Conservation (phyloP, 1,140 invertebrate genomes). For the Notospermus geniculatus region DNA sequence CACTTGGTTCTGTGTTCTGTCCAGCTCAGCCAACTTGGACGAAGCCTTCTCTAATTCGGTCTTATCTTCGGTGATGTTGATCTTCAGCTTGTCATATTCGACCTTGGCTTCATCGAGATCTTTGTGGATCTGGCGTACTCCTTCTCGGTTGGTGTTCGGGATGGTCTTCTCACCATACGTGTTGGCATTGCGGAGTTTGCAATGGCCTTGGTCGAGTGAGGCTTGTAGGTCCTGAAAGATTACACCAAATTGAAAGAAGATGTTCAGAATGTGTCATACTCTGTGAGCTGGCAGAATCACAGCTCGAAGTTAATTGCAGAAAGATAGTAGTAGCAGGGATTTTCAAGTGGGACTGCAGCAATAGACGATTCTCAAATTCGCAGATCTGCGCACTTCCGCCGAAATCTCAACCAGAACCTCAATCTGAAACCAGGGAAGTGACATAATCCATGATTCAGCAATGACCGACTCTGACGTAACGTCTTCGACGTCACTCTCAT, state of each 20-base stretch:
- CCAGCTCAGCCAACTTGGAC: conserved; percentile 58
- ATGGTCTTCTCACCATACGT: conserved; percentile 46
- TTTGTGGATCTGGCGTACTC: conserved; percentile 38
- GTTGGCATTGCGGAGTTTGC: conserved; percentile 34
- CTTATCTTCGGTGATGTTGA: conserved; percentile 45
- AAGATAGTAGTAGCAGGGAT: too few species aligned
- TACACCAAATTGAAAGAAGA: neutral
- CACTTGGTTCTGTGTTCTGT: conserved; percentile 74
- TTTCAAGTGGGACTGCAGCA: too few species aligned
- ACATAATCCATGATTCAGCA: too few species aligned
- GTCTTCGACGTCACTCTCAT: too few species aligned
- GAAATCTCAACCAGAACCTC: too few species aligned
- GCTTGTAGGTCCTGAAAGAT: conserved; percentile 42
- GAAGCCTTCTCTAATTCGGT: conserved; percentile 43
- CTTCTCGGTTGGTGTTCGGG: conserved; percentile 41
- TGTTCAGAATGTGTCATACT: too few species aligned
- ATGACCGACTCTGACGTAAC: too few species aligned
- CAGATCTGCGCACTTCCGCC: too few species aligned
- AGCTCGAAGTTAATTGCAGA: too few species aligned
- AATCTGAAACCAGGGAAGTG: too few species aligned
- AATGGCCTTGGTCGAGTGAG: conserved; percentile 46
- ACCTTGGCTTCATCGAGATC: conserved; percentile 41
- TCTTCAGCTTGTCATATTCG: conserved; percentile 48
- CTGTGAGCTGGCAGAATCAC: too few species aligned
- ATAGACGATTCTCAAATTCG: too few species aligned